phyloP scores from a whole-genome alignment of 35 echinoderm and acorn worm genomes.

The Anneissia japonica region DNA sequence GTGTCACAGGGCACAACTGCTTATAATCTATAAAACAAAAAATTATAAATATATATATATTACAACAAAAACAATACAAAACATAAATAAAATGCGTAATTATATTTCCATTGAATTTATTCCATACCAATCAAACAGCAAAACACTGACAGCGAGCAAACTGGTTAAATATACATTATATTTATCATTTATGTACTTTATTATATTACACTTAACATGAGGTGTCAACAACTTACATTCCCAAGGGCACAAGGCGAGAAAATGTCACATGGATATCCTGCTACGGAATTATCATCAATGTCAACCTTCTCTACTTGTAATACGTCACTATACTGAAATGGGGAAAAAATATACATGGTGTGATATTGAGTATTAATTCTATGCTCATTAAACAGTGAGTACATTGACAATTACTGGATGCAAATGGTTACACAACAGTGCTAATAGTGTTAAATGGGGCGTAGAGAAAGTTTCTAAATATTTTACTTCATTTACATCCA shows the following conservation, averaged over 20 bases:
- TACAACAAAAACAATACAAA: not conserved
- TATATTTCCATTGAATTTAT: not conserved
- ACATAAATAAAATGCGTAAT: not conserved
- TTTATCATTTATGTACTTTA: too few relatives aligned
- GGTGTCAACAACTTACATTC: conserved; percentile 74
- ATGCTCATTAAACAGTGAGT: not conserved
- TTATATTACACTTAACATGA: too few relatives aligned
- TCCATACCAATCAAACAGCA: not conserved
- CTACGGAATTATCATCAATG: conserved; percentile 53
- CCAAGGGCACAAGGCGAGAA: conserved; percentile 80
- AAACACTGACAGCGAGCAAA: not conserved
- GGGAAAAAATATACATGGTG: not conserved
- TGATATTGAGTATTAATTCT: not conserved
- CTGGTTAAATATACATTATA: not conserved
- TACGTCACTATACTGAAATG: conserved; percentile 30
- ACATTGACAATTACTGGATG: too few relatives aligned
- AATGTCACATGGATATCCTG: conserved; percentile 64
- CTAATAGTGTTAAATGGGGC: not conserved
- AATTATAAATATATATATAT: not conserved
- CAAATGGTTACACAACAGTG: not conserved
- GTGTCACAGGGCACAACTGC: too few relatives aligned
- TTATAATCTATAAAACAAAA: not conserved
- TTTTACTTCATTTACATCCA: not conserved
- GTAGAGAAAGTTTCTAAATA: not conserved
- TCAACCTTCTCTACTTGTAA: conserved; percentile 65